Percentiles rank a stretch among this genome's conserved stretches.
Conservation (phyloP, 2,888 invertebrate genomes). For the Melieria omissa region DNA sequence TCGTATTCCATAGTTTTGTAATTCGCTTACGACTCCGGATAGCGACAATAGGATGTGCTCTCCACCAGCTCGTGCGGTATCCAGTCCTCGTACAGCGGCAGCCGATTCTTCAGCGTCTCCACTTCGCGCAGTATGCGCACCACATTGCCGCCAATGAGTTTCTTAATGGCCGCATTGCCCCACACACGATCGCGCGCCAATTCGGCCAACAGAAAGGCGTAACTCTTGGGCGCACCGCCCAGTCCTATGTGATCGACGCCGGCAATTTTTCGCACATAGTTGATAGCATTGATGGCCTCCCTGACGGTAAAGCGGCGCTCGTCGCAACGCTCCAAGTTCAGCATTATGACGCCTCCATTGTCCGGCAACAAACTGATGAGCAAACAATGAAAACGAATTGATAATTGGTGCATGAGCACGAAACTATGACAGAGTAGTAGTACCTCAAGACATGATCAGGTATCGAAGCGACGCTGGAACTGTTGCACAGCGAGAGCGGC, state of each 20-base stretch:
- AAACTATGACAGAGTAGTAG: background rate
- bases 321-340: conserved; percentile 71
- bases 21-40: conserved; percentile 65
- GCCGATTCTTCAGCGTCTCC: conserved; percentile 65
- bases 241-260: conserved; percentile 76
- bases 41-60: conserved; percentile 70
- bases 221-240: conserved; percentile 69
- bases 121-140: conserved; percentile 71
- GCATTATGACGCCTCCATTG: conserved; percentile 74
- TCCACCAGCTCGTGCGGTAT: conserved; percentile 69
- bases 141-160: conserved; percentile 72
- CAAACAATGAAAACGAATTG: background rate
- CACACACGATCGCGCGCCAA: conserved; percentile 71
- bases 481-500: conserved; percentile 72
- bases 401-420: background rate
- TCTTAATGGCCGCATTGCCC: conserved; percentile 72
- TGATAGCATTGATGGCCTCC: conserved; percentile 71
- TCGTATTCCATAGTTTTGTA: background rate
- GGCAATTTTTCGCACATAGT: conserved; percentile 73
- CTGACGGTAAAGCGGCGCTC: conserved; percentile 63
- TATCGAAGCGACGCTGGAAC: conserved; percentile 79
- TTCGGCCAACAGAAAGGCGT: conserved; percentile 73
- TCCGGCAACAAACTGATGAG: conserved; percentile 59
- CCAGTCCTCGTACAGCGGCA: conserved; percentile 69
- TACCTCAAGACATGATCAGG: conserved; percentile 82